A percentile compares a stretch with the other conserved stretches of the same genome.
Conservation (phyloP, 2,888 invertebrate genomes). For the Cerastis leucographa region DNA sequence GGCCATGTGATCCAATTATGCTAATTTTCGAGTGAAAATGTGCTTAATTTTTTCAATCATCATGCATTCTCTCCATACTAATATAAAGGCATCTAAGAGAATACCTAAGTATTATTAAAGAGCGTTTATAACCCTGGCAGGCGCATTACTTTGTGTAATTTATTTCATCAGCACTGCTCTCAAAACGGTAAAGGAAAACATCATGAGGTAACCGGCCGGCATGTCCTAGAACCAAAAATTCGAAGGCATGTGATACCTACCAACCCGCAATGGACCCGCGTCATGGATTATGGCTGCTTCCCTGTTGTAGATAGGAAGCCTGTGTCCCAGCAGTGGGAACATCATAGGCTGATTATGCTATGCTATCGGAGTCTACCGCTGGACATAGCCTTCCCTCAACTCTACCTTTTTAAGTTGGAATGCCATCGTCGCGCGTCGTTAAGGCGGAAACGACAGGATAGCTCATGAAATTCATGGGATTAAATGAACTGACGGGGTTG, state of each 20-base stretch:
- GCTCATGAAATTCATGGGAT: no score
- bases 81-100: not conserved
- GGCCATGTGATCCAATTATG: not conserved
- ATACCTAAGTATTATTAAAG: not conserved
- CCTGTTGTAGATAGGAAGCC: not conserved
- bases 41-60: not conserved
- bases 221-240: not conserved
- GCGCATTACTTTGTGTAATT: not conserved
- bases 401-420: no score
- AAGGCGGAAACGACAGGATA: no score
- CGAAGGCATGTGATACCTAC: not conserved
- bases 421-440: no score
- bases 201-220: not conserved
- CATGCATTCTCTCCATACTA: not conserved
- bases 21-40: not conserved
- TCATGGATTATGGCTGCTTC: not conserved
- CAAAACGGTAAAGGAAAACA: not conserved
- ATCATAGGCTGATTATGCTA: not conserved
- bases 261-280: not conserved
- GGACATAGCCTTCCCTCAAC: no score
- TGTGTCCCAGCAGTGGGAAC: no score
- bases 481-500: no score
- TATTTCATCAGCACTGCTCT: not conserved
- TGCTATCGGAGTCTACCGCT: not conserved
- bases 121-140: not conserved